Evolutionary conservation across 2,888 invertebrate genomes (phyloP).

Genomic region (Loripinus fragilis): DNA sequence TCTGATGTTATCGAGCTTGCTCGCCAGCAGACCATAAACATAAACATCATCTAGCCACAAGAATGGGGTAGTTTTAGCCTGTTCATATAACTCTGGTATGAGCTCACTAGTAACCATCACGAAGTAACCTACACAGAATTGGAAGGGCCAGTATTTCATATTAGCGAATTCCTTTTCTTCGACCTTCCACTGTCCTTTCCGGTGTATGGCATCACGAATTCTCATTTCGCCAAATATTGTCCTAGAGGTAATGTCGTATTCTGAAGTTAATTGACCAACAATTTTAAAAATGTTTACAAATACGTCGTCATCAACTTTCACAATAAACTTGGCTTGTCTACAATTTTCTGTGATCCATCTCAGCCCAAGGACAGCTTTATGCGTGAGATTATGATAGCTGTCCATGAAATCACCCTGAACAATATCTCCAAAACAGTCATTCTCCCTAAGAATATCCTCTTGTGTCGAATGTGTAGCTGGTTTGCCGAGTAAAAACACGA

Average conservation of each 20-base stretch:
- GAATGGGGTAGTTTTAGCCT: slow-evolving; percentile 76
- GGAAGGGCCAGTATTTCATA: slow-evolving; percentile 72
- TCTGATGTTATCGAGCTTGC: slow-evolving; percentile 69
- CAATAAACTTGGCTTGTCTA: slow-evolving; percentile 62
- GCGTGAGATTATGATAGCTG: slow-evolving; percentile 73
- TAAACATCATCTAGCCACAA: slow-evolving; percentile 83
- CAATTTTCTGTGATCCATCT: slow-evolving; percentile 74
- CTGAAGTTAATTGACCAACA: slow-evolving; percentile 60
- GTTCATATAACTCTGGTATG: slow-evolving; percentile 72
- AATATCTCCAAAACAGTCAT: slow-evolving; percentile 68
- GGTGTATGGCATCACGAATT: slow-evolving; percentile 63
- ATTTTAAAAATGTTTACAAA: slow-evolving; percentile 74
- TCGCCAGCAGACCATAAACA: slow-evolving; percentile 78
- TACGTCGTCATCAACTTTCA: slow-evolving; percentile 77
- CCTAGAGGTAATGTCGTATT: slow-evolving; percentile 52
- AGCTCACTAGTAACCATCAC: slow-evolving; percentile 75
- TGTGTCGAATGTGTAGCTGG: slow-evolving; percentile 59
- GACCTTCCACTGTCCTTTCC: slow-evolving; percentile 72
- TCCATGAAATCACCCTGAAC: slow-evolving; percentile 75
- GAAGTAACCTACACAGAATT: slow-evolving; percentile 80
- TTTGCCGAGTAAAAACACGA: slow-evolving; percentile 71
- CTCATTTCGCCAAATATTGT: slow-evolving; percentile 69
- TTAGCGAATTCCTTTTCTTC: slow-evolving; percentile 70
- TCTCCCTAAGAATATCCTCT: slow-evolving; percentile 70
- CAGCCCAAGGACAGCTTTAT: slow-evolving; percentile 73